A percentile compares a stretch with the other conserved stretches of the same genome.
These are phyloP conservation scores for Tyto alba DNA, from an alignment of 2,113 vertebrate species.

Conservation along the genomic window DNA sequence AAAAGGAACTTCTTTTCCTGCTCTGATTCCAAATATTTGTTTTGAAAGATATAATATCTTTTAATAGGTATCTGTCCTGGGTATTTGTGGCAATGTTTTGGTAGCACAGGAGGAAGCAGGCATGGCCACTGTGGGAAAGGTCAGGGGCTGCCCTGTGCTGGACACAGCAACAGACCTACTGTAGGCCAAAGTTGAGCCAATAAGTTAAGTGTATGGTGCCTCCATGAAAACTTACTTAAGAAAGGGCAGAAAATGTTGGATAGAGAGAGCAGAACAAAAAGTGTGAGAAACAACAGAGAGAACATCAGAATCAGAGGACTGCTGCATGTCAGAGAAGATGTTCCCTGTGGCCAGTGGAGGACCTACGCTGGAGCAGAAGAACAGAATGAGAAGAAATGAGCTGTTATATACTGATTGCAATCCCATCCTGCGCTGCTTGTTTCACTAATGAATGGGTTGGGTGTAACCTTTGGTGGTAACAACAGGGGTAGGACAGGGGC, in stretches of 20 bases:
- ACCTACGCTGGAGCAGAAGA: not conserved
- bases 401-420: rapidly evolving
- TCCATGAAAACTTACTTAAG: not conserved
- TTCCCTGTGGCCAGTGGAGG: not conserved
- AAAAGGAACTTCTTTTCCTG: not conserved
- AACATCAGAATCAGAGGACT: not conserved
- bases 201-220: not conserved
- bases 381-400: not conserved
- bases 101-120: not conserved
- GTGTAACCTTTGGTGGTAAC: not conserved
- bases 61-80: too few species aligned
- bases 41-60: not conserved
- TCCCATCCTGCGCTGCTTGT: not conserved
- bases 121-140: not conserved
- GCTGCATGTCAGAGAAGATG: not conserved
- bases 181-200: not conserved
- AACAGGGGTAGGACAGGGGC: not conserved
- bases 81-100: not conserved
- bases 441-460: not conserved
- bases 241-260: not conserved
- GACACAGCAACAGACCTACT: rapidly evolving
- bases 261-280: not conserved
- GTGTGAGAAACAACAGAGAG: not conserved
- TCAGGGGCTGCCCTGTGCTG: not conserved
- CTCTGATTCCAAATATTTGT: not conserved